Evolutionary conservation across 2,797 vertebrate species (phyloP), one percentile per base, ranked within the genome.

Genomic region (Prunella strophiata): DNA sequence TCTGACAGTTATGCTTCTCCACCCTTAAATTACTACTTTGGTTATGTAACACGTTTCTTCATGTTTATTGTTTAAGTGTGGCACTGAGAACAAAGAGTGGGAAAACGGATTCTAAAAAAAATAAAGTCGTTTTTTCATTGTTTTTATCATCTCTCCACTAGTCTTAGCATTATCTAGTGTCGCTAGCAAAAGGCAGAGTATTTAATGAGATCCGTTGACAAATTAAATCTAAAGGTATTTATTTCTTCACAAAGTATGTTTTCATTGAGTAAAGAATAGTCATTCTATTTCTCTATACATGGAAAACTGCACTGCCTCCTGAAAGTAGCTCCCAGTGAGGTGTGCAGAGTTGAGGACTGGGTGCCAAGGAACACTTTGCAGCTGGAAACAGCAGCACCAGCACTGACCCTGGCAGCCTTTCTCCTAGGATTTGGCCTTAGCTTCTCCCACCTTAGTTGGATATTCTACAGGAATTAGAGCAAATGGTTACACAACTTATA

Each of bases 391-490:
- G 20, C 17, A 36, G 11, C 18, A 10, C 19, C 22, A 36, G 14
- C 0, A 0, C 23, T 63, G 57, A 40, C 42, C 40, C 54, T 0
- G 0, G 22, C 67, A 85, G n/a, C 40, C 22, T 51, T 50, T 17
- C 30, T 34, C 19, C 8, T 38, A 32, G 82, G 54, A 42, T 26
- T 19, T 76, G 48, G 45, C 26, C 12, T 76, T 27, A 71, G 51
- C n/a, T 91, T 94, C 63, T 88, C 40, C 48, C 40, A 13, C 52
- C 51, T 70, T 0, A 79, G 55, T n/a, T 79, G 55, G 55, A 22
- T 48, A 20, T 67, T 18, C n/a, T 55, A 4, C 21, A 61, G 66
- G 47, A 85, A 50, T 38, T 77, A 12, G 43, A 93, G 42, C 42
- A 71, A 71, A 57, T 45, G 22, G 63, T 76, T 92, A 59, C 21